Percentiles rank a stretch among this genome's conserved stretches.
phyloP scores from a whole-genome alignment of 1,140 invertebrate genomes.

The Drosophila truncata region DNA sequence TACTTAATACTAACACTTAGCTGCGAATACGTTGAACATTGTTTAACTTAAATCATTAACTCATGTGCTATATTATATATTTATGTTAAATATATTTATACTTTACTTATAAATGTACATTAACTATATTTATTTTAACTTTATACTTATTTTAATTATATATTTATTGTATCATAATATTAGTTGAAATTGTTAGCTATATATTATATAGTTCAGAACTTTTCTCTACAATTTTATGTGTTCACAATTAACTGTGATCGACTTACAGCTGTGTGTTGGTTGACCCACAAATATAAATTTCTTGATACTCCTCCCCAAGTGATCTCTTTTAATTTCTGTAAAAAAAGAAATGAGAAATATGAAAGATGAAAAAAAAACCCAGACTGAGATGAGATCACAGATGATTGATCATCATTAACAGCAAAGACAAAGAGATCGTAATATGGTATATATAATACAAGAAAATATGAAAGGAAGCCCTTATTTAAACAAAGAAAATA shows the following conservation, averaged over 20 bases:
- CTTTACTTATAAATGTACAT: neutral
- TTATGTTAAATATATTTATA: neutral
- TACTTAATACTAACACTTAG: too few relatives aligned
- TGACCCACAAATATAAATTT: conserved; percentile 29
- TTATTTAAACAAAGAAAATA: conserved; percentile 1
- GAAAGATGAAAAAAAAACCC: conserved; percentile 10
- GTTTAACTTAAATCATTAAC: too few relatives aligned
- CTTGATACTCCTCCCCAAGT: neutral
- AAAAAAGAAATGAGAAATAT: conserved; percentile 19
- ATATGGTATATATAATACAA: neutral
- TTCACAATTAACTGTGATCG: neutral
- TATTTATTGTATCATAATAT: neutral
- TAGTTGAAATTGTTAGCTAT: neutral
- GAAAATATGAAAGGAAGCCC: neutral
- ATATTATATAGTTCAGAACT: too few relatives aligned
- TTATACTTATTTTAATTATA: neutral
- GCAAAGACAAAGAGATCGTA: conserved; percentile 19
- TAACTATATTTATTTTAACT: too few relatives aligned
- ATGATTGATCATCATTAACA: conserved; percentile 41
- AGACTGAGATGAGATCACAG: conserved; percentile 42
- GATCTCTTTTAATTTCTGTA: conserved; percentile 18
- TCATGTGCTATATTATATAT: neutral
- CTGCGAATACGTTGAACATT: neutral
- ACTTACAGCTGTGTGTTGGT: neutral
- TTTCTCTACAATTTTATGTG: neutral